Evolutionary conservation across 2,113 vertebrate species (phyloP).

Genomic region (Engystomops pustulosus): DNA sequence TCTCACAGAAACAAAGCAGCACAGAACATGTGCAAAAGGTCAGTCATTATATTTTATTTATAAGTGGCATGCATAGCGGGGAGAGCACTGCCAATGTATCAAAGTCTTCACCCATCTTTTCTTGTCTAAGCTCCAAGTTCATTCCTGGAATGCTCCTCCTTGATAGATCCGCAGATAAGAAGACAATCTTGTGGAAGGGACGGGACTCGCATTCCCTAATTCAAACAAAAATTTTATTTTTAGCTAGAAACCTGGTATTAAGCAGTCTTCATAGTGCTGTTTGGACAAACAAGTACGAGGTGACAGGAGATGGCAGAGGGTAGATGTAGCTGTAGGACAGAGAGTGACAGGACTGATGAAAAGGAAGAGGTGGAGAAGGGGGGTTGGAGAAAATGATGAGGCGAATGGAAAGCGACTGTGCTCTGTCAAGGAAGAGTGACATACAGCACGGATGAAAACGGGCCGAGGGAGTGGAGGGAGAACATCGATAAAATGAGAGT

Average conservation of each 20-base stretch:
- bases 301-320: constrained; percentile 25
- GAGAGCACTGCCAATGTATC: neutral
- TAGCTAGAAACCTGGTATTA: neutral
- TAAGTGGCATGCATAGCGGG: neutral
- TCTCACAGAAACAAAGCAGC: neutral
- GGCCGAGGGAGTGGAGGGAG: neutral
- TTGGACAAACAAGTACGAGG: neutral
- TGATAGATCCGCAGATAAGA: neutral
- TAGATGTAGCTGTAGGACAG: constrained; percentile 7
- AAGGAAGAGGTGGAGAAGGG: neutral
- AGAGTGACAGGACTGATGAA: neutral
- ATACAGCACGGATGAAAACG: neutral
- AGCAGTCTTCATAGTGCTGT: neutral
- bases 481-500: constrained; percentile 1
- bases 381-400: neutral
- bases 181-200: neutral
- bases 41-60: constrained; percentile 13
- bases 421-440: constrained; percentile 33
- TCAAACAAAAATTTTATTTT: constrained; percentile 3
- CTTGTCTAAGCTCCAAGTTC: neutral
- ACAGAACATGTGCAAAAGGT: neutral
- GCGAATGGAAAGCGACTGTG: neutral
- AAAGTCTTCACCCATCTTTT: neutral
- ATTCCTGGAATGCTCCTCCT: neutral
- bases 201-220: neutral